phyloP scores from a whole-genome alignment of 2,888 invertebrate species.

The Hydrotaea diabolus region DNA sequence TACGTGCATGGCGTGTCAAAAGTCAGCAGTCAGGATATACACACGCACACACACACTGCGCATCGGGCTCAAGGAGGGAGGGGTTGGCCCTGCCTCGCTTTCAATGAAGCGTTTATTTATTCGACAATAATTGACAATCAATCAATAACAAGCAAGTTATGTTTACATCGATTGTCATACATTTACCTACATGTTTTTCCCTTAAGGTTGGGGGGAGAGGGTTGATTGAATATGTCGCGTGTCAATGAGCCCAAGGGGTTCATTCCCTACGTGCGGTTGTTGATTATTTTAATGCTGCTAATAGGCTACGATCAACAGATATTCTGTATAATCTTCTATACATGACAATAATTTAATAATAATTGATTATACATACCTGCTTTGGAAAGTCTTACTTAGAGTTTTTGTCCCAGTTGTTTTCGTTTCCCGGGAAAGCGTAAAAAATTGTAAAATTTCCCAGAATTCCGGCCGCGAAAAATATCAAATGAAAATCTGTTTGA shows the following conservation, averaged over 20 bases:
- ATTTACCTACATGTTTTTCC: neutral
- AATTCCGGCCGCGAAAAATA: too few relatives aligned
- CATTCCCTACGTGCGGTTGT: neutral
- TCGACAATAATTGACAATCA: slow-evolving; percentile 72
- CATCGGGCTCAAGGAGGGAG: neutral
- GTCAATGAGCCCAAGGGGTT: neutral
- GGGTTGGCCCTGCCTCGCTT: slow-evolving; percentile 1
- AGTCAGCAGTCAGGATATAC: slow-evolving; percentile 29
- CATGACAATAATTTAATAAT: neutral
- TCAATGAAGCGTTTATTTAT: slow-evolving; percentile 73
- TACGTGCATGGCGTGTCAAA: neutral
- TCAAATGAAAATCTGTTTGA: too few relatives aligned
- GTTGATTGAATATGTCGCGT: neutral
- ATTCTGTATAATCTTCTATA: neutral
- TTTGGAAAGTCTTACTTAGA: too few relatives aligned
- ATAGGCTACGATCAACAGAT: slow-evolving; percentile 21
- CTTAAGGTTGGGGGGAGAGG: neutral
- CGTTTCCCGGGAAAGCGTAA: too few relatives aligned
- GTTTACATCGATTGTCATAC: slow-evolving; percentile 19
- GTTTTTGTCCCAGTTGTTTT: too few relatives aligned
- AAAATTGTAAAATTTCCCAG: too few relatives aligned
- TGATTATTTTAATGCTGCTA: neutral
- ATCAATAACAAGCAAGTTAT: slow-evolving; percentile 60
- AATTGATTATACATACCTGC: too few relatives aligned
- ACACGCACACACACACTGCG: neutral